Evolutionary conservation across 2,113 vertebrate species (phyloP).

Genomic region (Platanista minor): DNA sequence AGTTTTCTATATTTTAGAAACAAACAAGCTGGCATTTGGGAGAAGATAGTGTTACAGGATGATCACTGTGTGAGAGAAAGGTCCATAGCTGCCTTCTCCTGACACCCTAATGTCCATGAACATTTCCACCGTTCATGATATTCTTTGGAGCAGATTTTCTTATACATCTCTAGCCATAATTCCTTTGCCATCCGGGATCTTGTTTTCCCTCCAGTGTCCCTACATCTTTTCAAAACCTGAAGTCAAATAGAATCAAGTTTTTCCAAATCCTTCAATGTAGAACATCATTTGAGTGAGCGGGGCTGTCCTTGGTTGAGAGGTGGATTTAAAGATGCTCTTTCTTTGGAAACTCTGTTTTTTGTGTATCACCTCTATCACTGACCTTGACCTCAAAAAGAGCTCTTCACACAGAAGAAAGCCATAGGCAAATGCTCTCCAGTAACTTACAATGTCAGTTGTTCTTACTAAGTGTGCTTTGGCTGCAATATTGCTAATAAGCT

Average conservation of each 20-base stretch:
- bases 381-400: neutral
- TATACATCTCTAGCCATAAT: neutral
- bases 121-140: rapidly evolving
- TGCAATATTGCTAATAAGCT: neutral
- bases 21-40: neutral
- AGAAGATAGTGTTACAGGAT: neutral
- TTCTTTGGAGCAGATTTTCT: no score
- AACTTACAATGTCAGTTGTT: neutral
- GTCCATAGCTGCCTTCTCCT: rapidly evolving
- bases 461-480: neutral
- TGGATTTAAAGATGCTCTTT: neutral
- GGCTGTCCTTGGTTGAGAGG: neutral
- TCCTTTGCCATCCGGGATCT: neutral
- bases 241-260: neutral
- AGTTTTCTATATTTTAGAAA: neutral
- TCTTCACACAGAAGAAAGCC: neutral
- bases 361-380: neutral
- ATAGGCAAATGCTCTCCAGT: neutral
- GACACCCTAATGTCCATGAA: no score
- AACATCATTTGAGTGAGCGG: neutral
- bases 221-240: neutral
- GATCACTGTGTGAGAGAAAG: neutral
- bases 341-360: neutral
- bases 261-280: neutral
- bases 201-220: neutral